phyloP scores from a whole-genome alignment of 2,888 invertebrate species.

The Leptodirus hochenwartii region DNA sequence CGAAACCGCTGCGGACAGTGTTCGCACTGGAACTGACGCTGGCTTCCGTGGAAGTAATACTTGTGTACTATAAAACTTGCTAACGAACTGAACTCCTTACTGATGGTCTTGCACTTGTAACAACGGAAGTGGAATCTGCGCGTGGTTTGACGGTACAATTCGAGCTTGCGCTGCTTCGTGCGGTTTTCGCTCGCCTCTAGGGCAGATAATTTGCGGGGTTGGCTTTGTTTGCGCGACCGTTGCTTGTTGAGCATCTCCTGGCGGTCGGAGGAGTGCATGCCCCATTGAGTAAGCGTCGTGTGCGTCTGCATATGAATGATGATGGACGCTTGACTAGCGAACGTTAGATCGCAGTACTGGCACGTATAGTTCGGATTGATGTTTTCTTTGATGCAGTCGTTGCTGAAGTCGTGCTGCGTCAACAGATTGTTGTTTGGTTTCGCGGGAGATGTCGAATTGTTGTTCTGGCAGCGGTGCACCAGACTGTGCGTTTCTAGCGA shows the following conservation, averaged over 20 bases:
- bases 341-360: conserved; percentile 27
- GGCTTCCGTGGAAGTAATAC: conserved; percentile 31
- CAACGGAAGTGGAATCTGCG: conserved; percentile 15
- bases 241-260: conserved; percentile 17
- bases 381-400: conserved; percentile 26
- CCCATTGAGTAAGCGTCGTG: conserved; percentile 23
- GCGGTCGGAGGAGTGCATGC: conserved; percentile 19
- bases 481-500: conserved; percentile 31
- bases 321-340: conserved; percentile 28
- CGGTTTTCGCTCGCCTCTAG: conserved; percentile 14
- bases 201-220: conserved; percentile 29
- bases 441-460: conserved; percentile 29
- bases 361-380: conserved; percentile 29
- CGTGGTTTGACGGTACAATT: conserved; percentile 23
- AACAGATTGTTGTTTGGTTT: conserved; percentile 21
- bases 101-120: conserved; percentile 12
- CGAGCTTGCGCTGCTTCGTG: conserved; percentile 24
- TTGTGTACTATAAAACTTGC: conserved; percentile 30
- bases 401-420: conserved; percentile 29
- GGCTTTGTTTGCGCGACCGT: conserved; percentile 30
- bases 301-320: conserved; percentile 31
- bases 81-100: conserved; percentile 29
- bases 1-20: conserved; percentile 28
- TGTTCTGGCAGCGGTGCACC: conserved; percentile 25
- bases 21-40: conserved; percentile 27